These are phyloP conservation scores for Gasterosteus aculeatus DNA, from an alignment of 2,113 vertebrate species.

Conservation along the genomic window DNA sequence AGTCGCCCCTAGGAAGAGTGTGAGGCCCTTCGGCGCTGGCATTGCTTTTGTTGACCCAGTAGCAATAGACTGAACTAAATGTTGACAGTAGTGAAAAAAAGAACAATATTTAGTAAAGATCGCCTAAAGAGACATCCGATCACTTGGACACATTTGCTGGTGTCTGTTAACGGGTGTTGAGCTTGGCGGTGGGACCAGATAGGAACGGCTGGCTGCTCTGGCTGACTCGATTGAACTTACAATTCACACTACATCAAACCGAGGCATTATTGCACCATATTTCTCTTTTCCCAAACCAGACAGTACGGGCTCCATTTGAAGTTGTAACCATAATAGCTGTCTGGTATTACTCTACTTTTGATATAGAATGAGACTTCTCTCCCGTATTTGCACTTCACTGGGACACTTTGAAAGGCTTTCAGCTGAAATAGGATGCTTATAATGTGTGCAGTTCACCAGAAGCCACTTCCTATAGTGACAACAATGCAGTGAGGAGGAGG, in stretches of 20 bases:
- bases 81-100: no score
- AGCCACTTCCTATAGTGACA: constrained; percentile 28
- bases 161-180: not conserved
- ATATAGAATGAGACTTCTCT: not conserved
- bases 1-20: no score
- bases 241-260: not conserved
- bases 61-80: not conserved
- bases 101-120: not conserved
- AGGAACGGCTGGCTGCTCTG: not conserved
- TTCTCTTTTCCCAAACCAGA: constrained; percentile 6
- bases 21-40: not conserved
- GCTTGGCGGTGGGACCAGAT: not conserved
- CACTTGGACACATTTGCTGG: not conserved
- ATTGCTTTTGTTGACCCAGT: not conserved
- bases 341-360: constrained; percentile 16
- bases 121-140: no score
- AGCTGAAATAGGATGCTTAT: constrained; percentile 20
- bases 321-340: not conserved
- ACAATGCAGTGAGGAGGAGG: constrained; percentile 4
- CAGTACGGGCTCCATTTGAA: not conserved
- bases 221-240: not conserved
- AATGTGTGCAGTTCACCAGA: constrained; percentile 27
- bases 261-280: not conserved
- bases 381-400: constrained; percentile 6
- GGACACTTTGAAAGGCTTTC: not conserved